Percentiles rank a stretch among this genome's conserved stretches.
Conservation (phyloP, 2,797 vertebrate species). For the Acipenser oxyrinchus region DNA sequence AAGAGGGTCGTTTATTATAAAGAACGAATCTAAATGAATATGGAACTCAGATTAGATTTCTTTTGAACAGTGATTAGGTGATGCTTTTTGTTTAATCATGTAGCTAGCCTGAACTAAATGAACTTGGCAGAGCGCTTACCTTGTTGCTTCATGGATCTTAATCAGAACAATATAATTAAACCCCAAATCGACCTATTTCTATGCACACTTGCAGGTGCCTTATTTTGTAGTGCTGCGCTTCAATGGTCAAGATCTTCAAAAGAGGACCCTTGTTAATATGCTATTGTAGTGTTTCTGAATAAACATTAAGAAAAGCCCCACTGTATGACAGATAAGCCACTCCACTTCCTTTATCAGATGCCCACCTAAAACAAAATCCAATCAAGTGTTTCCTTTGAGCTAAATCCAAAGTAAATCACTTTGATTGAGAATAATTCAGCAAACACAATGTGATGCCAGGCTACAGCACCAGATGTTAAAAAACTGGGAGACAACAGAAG, state of each 20-base stretch:
- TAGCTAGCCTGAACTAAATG: no score
- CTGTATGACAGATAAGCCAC: not conserved
- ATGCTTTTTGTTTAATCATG: no score
- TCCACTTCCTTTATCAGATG: not conserved
- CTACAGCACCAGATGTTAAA: not conserved
- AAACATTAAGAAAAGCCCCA: not conserved
- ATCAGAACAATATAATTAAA: no score
- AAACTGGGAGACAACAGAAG: not conserved
- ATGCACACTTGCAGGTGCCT: no score
- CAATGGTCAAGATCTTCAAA: slow-evolving; percentile 1
- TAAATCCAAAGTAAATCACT: not conserved
- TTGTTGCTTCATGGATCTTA: no score
- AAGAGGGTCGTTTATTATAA: no score
- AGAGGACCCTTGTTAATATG: not conserved
- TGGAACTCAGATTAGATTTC: no score
- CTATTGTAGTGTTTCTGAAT: not conserved
- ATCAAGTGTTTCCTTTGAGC: not conserved
- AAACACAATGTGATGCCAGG: not conserved
- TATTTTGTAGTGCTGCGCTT: not conserved
- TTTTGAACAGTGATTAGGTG: no score
- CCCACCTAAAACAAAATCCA: not conserved
- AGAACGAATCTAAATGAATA: no score
- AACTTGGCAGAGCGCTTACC: no score
- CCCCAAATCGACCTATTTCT: no score
- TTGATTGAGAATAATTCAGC: not conserved